Conservation (phyloP, 2,113 vertebrate species). For the Podilymbus podiceps region DNA sequence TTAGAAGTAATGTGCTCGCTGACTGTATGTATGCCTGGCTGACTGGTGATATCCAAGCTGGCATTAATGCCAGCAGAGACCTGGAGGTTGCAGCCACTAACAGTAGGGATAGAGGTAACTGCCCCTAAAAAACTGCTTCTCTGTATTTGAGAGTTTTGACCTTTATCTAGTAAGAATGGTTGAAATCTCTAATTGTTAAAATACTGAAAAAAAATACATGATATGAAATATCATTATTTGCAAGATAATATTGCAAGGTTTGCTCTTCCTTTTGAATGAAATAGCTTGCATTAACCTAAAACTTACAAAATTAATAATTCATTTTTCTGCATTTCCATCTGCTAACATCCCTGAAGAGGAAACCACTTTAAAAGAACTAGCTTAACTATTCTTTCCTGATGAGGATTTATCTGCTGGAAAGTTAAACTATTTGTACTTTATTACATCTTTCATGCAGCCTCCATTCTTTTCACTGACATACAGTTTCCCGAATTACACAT, state of each 20-base stretch:
- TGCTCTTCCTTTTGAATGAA: slow-evolving; percentile 42
- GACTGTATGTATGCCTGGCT: not conserved
- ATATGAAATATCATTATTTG: not conserved
- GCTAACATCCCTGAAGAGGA: not conserved
- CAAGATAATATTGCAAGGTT: slow-evolving; percentile 58
- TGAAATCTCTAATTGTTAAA: not conserved
- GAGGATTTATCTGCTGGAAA: slow-evolving; percentile 4
- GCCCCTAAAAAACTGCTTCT: not conserved
- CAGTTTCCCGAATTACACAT: not conserved
- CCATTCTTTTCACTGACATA: not conserved
- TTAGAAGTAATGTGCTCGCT: not conserved
- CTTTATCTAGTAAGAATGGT: not conserved
- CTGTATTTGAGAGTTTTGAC: not conserved
- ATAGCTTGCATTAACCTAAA: slow-evolving; percentile 33
- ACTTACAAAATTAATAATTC: slow-evolving; percentile 32
- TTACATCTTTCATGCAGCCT: not conserved
- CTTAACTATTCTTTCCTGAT: slow-evolving; percentile 37
- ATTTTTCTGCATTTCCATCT: not conserved
- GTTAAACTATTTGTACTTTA: not conserved
- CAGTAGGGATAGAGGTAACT: not conserved
- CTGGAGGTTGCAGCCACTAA: not conserved
- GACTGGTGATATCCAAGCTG: not conserved
- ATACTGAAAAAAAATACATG: not conserved
- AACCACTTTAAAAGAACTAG: not conserved
- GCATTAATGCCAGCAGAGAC: not conserved